Percentiles rank a stretch among this genome's conserved stretches.
Evolutionary conservation across 2,888 invertebrate species (phyloP).

Genomic region (Schizotus pectinicornis): DNA sequence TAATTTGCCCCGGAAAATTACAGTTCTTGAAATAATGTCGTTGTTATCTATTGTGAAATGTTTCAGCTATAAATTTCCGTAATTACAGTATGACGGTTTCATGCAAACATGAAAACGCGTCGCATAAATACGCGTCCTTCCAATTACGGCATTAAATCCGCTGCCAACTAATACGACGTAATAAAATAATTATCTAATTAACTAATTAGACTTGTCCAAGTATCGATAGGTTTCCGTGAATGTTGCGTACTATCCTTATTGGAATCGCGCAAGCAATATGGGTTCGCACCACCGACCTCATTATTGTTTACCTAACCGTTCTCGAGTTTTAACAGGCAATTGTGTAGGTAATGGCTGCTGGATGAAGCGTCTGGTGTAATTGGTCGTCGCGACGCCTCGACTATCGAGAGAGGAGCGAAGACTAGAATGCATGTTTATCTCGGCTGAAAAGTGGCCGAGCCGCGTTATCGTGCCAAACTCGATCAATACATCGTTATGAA

Average conservation of each 20-base stretch:
- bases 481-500: slow-evolving; percentile 44
- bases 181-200: no score
- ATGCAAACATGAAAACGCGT: neutral
- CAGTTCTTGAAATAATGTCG: slow-evolving; percentile 3
- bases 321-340: neutral
- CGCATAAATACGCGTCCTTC: no score
- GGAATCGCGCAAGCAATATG: no score
- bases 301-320: no score
- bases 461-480: slow-evolving; percentile 24
- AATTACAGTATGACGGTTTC: neutral
- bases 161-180: no score
- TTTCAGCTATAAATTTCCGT: neutral
- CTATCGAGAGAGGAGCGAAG: neutral
- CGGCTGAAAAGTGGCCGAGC: slow-evolving; percentile 26
- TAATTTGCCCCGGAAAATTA: slow-evolving; percentile 7
- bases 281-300: no score
- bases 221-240: no score
- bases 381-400: neutral
- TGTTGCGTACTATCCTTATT: no score
- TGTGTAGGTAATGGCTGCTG: neutral
- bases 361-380: neutral
- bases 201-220: no score
- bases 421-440: slow-evolving; percentile 22
- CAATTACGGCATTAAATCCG: no score
- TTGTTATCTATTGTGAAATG: neutral